Evolutionary conservation across 2,888 invertebrate genomes (phyloP).

Genomic region (Drosophila nr. fundita): DNA sequence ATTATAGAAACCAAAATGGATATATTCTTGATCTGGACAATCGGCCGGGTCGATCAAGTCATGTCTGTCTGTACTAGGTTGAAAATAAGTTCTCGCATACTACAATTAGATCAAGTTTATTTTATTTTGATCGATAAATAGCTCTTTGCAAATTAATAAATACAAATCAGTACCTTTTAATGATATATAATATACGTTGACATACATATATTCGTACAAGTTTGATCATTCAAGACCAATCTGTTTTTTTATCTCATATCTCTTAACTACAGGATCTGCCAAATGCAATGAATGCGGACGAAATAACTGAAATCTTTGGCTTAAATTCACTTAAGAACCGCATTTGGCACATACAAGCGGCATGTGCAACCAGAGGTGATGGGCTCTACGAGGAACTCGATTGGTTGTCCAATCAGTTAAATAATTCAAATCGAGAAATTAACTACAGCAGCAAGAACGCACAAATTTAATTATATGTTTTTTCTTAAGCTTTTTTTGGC

Average conservation of each 20-base stretch:
- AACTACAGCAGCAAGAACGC: conserved; percentile 56
- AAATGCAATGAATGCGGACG: conserved; percentile 99
- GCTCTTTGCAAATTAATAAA: too few relatives aligned
- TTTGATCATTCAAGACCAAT: neutral
- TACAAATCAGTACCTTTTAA: too few relatives aligned
- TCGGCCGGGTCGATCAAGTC: too few relatives aligned
- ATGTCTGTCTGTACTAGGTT: too few relatives aligned
- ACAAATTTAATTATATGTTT: conserved; percentile 57
- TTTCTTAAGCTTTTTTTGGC: conserved; percentile 72
- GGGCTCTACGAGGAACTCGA: conserved; percentile 99
- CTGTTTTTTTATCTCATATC: conserved; percentile 18
- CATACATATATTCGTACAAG: too few relatives aligned
- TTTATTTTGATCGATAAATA: too few relatives aligned
- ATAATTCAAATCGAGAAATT: conserved; percentile 97
- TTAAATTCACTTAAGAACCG: conserved; percentile 99
- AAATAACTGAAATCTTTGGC: conserved; percentile 99
- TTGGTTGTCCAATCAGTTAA: conserved; percentile 99
- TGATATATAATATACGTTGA: too few relatives aligned
- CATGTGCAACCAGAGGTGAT: conserved; percentile 99
- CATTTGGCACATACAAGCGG: conserved; percentile 98
- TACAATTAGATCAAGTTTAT: too few relatives aligned
- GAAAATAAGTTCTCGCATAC: too few relatives aligned
- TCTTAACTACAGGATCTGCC: conserved; percentile 93
- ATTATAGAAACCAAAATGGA: neutral
- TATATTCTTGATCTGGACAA: too few relatives aligned